Evolutionary conservation across 2,113 vertebrate species (phyloP).

Genomic region (Naja naja): DNA sequence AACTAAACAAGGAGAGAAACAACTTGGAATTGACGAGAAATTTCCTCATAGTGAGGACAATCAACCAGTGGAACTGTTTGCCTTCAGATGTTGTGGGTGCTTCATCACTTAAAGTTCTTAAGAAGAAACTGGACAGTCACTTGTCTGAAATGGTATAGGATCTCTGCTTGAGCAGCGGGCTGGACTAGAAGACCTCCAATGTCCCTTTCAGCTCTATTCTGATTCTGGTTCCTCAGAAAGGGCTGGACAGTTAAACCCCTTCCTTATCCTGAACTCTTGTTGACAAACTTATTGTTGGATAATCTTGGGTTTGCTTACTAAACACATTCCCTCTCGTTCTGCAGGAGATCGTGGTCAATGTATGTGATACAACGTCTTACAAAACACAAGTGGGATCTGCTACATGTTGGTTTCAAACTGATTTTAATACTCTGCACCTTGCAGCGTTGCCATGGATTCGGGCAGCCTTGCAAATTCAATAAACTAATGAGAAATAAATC

Average conservation of each 20-base stretch:
- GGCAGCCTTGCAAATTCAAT: background rate
- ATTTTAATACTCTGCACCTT: background rate
- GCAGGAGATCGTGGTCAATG: background rate
- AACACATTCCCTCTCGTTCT: background rate
- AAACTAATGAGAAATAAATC: background rate
- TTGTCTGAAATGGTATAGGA: no score
- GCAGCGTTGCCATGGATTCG: background rate
- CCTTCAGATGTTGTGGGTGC: no score
- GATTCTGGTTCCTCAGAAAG: background rate
- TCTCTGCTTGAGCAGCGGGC: no score
- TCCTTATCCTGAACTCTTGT: background rate
- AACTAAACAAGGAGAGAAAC: no score
- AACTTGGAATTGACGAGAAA: no score
- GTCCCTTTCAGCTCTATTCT: no score
- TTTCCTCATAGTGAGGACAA: no score
- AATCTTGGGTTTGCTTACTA: background rate
- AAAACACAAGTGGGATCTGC: background rate
- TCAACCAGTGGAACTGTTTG: no score
- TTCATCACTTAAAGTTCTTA: no score
- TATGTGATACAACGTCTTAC: background rate
- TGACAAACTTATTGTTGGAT: background rate
- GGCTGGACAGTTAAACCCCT: background rate
- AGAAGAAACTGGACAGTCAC: no score
- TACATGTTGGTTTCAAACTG: background rate
- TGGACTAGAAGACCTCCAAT: no score